Evolutionary conservation across 2,888 invertebrate genomes (phyloP).

Genomic region (Panzeria rudis): DNA sequence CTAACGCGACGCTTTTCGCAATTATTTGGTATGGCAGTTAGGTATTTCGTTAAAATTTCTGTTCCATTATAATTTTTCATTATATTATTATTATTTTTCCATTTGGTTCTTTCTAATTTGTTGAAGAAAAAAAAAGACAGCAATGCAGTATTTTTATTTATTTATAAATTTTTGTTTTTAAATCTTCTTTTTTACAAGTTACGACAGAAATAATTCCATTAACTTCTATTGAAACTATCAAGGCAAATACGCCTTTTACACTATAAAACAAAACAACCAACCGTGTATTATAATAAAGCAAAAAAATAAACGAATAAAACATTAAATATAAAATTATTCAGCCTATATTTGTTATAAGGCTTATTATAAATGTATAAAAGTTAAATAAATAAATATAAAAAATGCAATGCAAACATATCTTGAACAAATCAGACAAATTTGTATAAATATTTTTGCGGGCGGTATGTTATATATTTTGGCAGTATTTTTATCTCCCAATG

Average conservation of each 20-base stretch:
- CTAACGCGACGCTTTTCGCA: too few species aligned
- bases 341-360: constrained; percentile 59
- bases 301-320: constrained; percentile 20
- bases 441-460: too few species aligned
- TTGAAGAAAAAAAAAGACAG: constrained; percentile 48
- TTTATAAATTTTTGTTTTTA: not conserved
- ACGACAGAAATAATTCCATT: constrained; percentile 49
- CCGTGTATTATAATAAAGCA: constrained; percentile 32
- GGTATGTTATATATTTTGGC: too few species aligned
- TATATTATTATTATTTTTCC: not conserved
- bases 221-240: constrained; percentile 26
- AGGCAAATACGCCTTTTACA: too few species aligned
- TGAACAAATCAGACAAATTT: too few species aligned
- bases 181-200: not conserved
- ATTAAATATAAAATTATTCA: constrained; percentile 40
- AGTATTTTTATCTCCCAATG: not conserved
- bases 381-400: constrained; percentile 18
- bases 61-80: not conserved
- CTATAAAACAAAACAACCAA: constrained; percentile 10
- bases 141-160: constrained; percentile 59
- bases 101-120: constrained; percentile 22
- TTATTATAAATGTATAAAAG: constrained; percentile 42
- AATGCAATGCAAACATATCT: not conserved
- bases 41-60: constrained; percentile 1
- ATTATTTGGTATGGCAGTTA: too few species aligned